Percentiles rank a stretch among this genome's conserved stretches.
These are phyloP conservation scores for Acropternis orthonyx DNA, from an alignment of 2,797 vertebrate species.

Conservation along the genomic window DNA sequence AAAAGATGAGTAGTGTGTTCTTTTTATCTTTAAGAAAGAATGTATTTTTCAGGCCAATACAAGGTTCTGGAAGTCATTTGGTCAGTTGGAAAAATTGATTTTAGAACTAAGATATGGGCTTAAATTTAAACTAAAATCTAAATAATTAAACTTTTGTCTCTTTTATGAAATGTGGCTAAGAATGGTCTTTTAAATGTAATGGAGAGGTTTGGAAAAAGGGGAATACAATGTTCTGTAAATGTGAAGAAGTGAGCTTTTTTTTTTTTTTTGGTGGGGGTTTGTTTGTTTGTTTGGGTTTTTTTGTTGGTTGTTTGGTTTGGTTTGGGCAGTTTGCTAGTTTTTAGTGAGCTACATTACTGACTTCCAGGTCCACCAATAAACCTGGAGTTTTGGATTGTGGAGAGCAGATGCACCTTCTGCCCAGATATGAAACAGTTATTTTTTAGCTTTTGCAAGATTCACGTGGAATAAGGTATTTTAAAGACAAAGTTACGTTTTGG, in stretches of 20 bases:
- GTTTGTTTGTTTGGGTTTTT: not conserved
- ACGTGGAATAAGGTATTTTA: not conserved
- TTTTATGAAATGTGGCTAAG: not conserved
- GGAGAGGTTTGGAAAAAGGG: not conserved
- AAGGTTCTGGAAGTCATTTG: not conserved
- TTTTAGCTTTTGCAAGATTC: not conserved
- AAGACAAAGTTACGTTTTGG: not conserved
- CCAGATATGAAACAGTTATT: not conserved
- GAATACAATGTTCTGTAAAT: not conserved
- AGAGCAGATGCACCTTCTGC: not conserved
- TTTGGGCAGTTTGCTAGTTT: not conserved
- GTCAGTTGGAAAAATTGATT: not conserved
- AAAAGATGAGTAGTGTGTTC: not conserved
- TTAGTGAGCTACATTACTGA: not conserved
- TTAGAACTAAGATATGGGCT: not conserved
- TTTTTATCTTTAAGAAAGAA: not conserved
- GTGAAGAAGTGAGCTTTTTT: too few relatives aligned
- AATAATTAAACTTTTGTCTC: not conserved
- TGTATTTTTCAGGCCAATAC: fast-evolving
- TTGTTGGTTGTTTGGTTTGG: not conserved
- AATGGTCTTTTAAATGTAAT: not conserved
- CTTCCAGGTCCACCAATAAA: not conserved
- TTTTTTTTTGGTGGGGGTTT: too few relatives aligned
- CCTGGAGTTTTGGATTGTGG: not conserved
- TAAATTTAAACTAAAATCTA: not conserved